Conservation (phyloP, 2,888 invertebrate genomes). For the Orchesella flavescens region DNA sequence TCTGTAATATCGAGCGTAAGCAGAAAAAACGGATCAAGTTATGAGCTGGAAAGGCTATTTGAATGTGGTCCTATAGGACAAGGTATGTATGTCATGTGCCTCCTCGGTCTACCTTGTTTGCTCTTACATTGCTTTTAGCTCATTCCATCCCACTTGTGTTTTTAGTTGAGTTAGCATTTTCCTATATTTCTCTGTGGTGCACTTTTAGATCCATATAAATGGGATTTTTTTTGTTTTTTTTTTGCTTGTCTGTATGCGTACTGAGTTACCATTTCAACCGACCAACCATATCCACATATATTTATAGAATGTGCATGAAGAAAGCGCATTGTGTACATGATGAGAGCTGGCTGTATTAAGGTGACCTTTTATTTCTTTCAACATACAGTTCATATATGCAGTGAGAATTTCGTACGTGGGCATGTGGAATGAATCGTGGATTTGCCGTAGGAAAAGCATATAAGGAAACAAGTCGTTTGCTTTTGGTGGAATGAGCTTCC, state of each 20-base stretch:
- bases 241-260: background rate
- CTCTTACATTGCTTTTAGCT: background rate
- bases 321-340: too few relatives aligned
- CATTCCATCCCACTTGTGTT: background rate
- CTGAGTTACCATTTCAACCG: too few relatives aligned
- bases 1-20: too few relatives aligned
- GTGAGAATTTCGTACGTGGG: too few relatives aligned
- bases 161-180: background rate
- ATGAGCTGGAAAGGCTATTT: too few relatives aligned
- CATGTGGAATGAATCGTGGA: too few relatives aligned
- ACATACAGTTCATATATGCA: too few relatives aligned
- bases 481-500: conserved; percentile 39
- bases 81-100: conserved; percentile 4
- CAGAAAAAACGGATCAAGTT: too few relatives aligned
- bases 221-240: conserved; percentile 23
- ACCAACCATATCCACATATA: background rate
- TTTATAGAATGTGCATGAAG: too few relatives aligned
- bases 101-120: conserved; percentile 29
- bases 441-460: background rate
- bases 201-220: conserved; percentile 10
- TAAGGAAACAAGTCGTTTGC: conserved; percentile 57
- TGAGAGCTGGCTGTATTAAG: too few relatives aligned
- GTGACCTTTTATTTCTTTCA: too few relatives aligned
- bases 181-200: background rate
- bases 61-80: too few relatives aligned